Evolutionary conservation across 1,140 invertebrate genomes (phyloP).

Genomic region (Lepidurus apus): DNA sequence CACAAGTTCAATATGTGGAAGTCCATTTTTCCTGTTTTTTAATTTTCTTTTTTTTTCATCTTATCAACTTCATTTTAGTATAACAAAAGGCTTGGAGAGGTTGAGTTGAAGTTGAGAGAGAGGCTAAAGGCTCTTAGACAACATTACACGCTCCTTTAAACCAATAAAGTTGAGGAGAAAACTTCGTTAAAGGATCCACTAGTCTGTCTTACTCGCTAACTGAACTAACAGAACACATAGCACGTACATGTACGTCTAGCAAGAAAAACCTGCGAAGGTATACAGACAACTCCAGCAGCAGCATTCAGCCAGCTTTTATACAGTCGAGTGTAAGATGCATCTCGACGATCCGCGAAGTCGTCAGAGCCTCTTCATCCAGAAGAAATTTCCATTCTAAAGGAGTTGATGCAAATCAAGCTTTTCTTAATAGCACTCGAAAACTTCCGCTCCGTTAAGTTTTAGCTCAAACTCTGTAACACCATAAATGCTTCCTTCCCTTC

Average conservation of each 20-base stretch:
- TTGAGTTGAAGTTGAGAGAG: not conserved
- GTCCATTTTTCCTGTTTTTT: not conserved
- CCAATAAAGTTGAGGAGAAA: constrained; percentile 19
- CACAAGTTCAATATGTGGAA: not conserved
- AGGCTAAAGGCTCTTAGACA: constrained; percentile 6
- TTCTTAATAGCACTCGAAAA: not conserved
- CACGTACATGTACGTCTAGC: not conserved
- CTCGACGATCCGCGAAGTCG: not conserved
- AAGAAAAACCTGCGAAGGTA: too few species aligned
- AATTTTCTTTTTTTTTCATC: too few species aligned
- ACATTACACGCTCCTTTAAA: constrained; percentile 19
- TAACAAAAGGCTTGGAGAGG: not conserved
- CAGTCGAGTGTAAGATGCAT: not conserved
- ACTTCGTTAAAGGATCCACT: constrained; percentile 4
- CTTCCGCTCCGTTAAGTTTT: not conserved
- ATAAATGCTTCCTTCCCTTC: not conserved
- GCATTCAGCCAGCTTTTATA: too few species aligned
- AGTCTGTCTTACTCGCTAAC: constrained; percentile 10
- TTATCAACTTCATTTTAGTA: too few species aligned
- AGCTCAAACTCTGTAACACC: not conserved
- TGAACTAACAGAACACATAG: constrained; percentile 1
- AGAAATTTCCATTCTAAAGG: constrained; percentile 16
- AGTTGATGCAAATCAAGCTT: constrained; percentile 11
- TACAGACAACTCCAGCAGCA: too few species aligned
- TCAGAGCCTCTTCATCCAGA: not conserved